phyloP scores from a whole-genome alignment of 1,140 invertebrate species.

The Heterodera schachtii region DNA sequence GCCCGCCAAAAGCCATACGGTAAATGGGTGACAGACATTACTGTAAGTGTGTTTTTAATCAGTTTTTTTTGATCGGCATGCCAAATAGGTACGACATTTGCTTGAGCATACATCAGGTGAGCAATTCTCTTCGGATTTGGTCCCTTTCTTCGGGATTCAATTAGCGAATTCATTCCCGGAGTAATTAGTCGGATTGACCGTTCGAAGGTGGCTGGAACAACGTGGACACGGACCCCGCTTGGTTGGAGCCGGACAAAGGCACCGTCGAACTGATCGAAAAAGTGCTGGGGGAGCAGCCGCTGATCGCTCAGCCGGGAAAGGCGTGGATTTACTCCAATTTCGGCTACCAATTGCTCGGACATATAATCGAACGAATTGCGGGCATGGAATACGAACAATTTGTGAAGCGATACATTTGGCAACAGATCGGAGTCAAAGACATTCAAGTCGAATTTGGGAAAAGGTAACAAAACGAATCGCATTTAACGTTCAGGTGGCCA shows the following conservation, averaged over 20 bases:
- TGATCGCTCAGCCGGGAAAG: conserved; percentile 52
- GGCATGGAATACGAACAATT: conserved; percentile 60
- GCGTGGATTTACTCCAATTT: conserved; percentile 66
- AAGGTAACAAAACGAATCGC: too few species aligned
- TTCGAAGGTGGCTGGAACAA: conserved; percentile 63
- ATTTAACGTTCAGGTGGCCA: conserved; percentile 34
- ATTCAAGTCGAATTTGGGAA: conserved; percentile 39
- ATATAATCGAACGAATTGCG: conserved; percentile 59
- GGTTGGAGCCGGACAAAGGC: conserved; percentile 57
- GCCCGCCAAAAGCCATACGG: conserved; percentile 50
- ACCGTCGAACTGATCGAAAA: conserved; percentile 56
- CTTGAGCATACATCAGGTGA: conserved; percentile 62
- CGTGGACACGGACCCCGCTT: conserved; percentile 61
- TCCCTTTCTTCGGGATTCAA: too few species aligned
- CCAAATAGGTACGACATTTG: conserved; percentile 48
- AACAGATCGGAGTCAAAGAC: conserved; percentile 56
- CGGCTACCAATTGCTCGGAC: conserved; percentile 63
- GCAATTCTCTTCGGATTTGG: not conserved
- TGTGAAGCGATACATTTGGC: conserved; percentile 61
- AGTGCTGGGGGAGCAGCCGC: conserved; percentile 54
- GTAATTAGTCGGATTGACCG: not conserved
- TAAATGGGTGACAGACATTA: conserved; percentile 59
- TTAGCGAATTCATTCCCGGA: not conserved
- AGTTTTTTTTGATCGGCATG: not conserved
- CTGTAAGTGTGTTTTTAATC: conserved; percentile 4